Base-by-base conservation (phyloP, 2,797 vertebrate genomes). In the Psittacula echo region DNA sequence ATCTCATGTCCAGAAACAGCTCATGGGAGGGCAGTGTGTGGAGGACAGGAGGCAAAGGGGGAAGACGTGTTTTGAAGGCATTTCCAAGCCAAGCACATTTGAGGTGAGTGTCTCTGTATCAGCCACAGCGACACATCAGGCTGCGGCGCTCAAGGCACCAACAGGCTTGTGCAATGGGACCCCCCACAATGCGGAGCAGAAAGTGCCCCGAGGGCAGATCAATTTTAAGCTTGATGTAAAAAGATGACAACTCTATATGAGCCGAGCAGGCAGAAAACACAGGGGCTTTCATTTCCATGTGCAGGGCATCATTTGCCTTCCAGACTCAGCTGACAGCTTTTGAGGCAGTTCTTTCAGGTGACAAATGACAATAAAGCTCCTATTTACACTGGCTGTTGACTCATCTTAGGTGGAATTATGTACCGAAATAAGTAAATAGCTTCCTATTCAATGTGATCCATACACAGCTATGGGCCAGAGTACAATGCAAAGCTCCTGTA, bases 321-420 rank as follows among this genome's bases (percentile, higher is more conserved):
- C 51, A 90, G 87, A 95, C 92, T 84, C 93, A 66, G 53, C 93
- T 95, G 97, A 92, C 93, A 96, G 97, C 85, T 96, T 97, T 97
- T 96, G 93, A 93, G 95, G 91, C 93, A 48, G 53, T 78, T 89
- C 95, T 96, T 92, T 97, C 91, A 93, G 92, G 95, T 95, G 96
- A 98, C 96, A 96, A 96, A 97, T 91, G 95, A 86, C 42, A 97
- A 94, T 95, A 96, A 94, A 96, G 91, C 95, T 95, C 88, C 94
- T 97, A 89, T 98, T 98, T 97, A 92, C 96, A 50, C 62, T 97
- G 97, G 86, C 81, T 98, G 89, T 97, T 98, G 97, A 98, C 97
- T 98, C 97, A 96, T 97, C 95, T 97, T 97, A 97, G 97, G 97
- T 97, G 96, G 97, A 98, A 98, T 97, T 98, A 97, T 97, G 96